phyloP scores from a whole-genome alignment of 2,797 vertebrate species.

The Sebastes vulpes region DNA sequence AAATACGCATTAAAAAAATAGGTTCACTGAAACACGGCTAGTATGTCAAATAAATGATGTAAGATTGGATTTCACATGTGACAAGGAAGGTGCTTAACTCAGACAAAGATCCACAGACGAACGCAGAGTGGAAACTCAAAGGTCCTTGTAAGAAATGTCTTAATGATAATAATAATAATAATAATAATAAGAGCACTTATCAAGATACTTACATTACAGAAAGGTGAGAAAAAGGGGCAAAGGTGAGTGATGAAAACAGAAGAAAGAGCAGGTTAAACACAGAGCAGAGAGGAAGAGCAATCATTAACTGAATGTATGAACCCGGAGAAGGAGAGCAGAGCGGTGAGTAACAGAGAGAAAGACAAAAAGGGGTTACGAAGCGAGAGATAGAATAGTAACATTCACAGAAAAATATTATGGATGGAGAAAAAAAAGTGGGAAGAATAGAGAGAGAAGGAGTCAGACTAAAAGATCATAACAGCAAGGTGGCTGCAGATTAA shows the following conservation, averaged over 20 bases:
- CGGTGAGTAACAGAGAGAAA: not conserved
- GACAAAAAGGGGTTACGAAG: not conserved
- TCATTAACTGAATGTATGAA: not conserved
- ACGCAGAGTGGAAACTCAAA: not conserved
- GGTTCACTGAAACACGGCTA: not conserved
- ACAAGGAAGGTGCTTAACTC: not conserved
- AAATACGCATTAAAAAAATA: not conserved
- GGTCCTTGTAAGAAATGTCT: not conserved
- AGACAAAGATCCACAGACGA: not conserved
- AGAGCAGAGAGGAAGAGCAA: not conserved
- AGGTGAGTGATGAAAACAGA: not conserved
- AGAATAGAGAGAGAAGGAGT: not conserved
- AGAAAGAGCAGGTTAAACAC: not conserved
- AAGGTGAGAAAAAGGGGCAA: not conserved
- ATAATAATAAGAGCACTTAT: not conserved
- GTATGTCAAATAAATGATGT: not conserved
- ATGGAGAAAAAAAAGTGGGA: not conserved
- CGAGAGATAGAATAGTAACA: not conserved
- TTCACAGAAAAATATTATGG: not conserved
- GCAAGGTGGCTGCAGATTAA: conserved; percentile 47
- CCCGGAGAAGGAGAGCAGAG: not conserved
- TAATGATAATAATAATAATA: not conserved
- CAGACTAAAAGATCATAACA: conserved; percentile 24
- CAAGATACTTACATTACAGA: not conserved
- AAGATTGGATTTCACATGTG: not conserved